These are phyloP conservation scores for Caenorhabditis sp. DNA, from an alignment of 2,888 invertebrate genomes.

Conservation along the genomic window DNA sequence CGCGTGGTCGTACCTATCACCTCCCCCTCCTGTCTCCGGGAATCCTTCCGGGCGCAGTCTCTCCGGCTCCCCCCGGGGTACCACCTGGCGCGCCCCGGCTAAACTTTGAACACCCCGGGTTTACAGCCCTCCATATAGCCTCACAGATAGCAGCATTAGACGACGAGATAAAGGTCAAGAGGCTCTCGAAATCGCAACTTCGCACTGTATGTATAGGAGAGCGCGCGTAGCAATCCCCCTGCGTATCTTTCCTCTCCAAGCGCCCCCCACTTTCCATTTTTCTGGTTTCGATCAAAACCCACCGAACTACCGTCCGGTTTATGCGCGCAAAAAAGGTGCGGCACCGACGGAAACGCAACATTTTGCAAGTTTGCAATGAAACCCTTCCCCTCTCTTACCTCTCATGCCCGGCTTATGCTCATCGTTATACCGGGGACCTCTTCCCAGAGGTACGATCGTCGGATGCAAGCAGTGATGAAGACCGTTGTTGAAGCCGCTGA, in stretches of 20 bases:
- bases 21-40: background rate
- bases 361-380: conserved; percentile 19
- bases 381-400: conserved; percentile 9
- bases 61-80: background rate
- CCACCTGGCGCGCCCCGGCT: conserved; percentile 41
- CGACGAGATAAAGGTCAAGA: conserved; percentile 62
- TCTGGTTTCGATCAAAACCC: background rate
- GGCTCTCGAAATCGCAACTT: conserved; percentile 60
- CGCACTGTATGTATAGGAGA: conserved; percentile 58
- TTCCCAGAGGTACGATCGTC: background rate
- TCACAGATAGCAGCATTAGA: conserved; percentile 10
- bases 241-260: background rate
- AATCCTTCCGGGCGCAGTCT: background rate
- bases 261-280: background rate
- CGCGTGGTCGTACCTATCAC: conserved; percentile 60
- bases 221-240: background rate
- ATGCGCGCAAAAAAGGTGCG: conserved; percentile 25
- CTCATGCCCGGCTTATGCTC: conserved; percentile 53
- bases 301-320: conserved; percentile 51
- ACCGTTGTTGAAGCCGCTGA: background rate
- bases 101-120: conserved; percentile 14
- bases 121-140: conserved; percentile 17
- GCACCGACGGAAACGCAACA: conserved; percentile 8
- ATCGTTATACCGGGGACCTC: conserved; percentile 3
- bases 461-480: background rate